Conservation (phyloP, 2,797 vertebrate species). For the Hyperoplus lanceolatus region DNA sequence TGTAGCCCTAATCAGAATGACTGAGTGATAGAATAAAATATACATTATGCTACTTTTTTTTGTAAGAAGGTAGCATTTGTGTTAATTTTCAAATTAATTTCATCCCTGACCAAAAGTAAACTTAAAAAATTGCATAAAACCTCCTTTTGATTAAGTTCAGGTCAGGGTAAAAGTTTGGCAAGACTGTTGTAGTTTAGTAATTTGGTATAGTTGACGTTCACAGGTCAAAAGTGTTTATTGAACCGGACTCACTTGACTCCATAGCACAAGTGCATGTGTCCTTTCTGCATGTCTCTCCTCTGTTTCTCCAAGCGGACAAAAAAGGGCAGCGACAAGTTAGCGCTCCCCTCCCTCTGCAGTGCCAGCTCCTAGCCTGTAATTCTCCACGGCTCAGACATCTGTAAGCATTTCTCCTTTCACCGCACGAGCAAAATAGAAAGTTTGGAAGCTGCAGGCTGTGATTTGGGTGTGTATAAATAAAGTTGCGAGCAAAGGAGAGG, state of each 20-base stretch:
- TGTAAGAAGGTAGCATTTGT: neutral
- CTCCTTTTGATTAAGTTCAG: neutral
- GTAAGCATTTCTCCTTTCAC: constrained; percentile 66
- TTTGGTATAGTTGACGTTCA: too few relatives aligned
- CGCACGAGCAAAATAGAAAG: constrained; percentile 78
- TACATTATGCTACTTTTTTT: neutral
- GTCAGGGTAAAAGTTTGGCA: neutral
- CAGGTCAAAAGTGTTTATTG: constrained; percentile 1
- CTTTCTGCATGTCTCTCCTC: neutral
- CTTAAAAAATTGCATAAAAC: neutral
- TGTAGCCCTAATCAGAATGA: neutral
- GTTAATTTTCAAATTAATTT: neutral
- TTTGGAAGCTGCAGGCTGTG: constrained; percentile 69
- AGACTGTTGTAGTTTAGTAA: neutral
- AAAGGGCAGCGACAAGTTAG: constrained; percentile 30
- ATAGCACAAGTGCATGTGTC: neutral
- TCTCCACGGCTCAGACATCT: constrained; percentile 73
- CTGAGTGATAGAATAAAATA: neutral
- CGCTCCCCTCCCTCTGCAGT: constrained; percentile 32
- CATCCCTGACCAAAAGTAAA: neutral
- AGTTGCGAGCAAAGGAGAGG: constrained; percentile 55
- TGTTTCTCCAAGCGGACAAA: neutral
- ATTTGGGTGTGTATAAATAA: constrained; percentile 78
- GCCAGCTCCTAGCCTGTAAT: constrained; percentile 66
- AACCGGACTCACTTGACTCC: neutral